These are phyloP conservation scores for Pyrgilauda ruficollis DNA, from an alignment of 2,113 vertebrate species.

Conservation along the genomic window DNA sequence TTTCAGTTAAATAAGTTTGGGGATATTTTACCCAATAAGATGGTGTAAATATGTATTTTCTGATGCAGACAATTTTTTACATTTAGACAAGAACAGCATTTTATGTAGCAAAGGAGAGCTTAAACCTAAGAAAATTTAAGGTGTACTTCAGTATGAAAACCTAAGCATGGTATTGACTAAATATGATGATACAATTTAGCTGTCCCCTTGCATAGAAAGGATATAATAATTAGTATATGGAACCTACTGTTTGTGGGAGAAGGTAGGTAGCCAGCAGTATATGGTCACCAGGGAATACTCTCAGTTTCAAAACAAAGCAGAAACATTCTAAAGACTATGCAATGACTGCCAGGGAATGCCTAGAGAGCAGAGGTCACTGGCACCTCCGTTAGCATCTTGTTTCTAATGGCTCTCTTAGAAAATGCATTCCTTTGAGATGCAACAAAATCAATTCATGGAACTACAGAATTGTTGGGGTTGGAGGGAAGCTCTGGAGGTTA, in stretches of 20 bases:
- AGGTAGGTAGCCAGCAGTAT: neutral
- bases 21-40: neutral
- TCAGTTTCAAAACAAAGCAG: neutral
- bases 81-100: neutral
- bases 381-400: neutral
- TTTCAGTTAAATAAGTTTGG: neutral
- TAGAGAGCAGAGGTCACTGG: neutral
- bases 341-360: neutral
- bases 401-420: neutral
- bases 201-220: neutral
- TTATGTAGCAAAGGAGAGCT: neutral
- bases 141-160: neutral
- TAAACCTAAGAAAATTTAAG: neutral
- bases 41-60: neutral
- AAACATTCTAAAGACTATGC: neutral
- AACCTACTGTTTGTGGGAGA: neutral
- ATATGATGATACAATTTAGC: neutral
- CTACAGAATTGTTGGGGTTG: neutral
- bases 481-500: neutral
- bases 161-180: neutral
- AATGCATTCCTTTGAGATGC: neutral
- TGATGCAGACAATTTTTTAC: neutral
- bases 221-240: neutral
- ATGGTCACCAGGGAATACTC: neutral
- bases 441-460: neutral